Evolutionary conservation across 2,888 invertebrate genomes (phyloP).

Genomic region (Tetragnatha montana): DNA sequence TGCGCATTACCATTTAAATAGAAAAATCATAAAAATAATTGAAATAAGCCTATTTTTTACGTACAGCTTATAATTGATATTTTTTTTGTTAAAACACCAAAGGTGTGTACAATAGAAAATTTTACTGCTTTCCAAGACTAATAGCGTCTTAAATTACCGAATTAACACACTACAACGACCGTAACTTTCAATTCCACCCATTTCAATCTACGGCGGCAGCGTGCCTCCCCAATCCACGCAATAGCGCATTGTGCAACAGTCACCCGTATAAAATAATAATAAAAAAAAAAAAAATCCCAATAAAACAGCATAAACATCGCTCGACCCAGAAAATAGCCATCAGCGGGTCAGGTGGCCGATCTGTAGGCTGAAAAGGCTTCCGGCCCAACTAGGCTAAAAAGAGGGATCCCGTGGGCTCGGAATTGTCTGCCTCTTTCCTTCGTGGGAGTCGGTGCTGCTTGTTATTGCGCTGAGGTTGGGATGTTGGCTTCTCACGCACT

Average conservation of each 20-base stretch:
- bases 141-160: too few relatives aligned
- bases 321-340: constrained; percentile 8
- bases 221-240: background rate
- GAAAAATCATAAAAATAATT: too few relatives aligned
- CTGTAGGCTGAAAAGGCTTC: constrained; percentile 59
- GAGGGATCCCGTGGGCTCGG: constrained; percentile 10
- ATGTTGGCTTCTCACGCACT: constrained; percentile 6
- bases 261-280: background rate
- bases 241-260: background rate
- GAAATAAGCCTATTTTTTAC: too few relatives aligned
- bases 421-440: constrained; percentile 30
- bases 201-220: background rate
- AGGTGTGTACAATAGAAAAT: too few relatives aligned
- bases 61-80: too few relatives aligned
- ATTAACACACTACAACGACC: background rate
- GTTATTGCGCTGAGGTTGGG: background rate
- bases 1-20: too few relatives aligned
- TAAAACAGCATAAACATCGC: constrained; percentile 4
- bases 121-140: too few relatives aligned
- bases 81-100: too few relatives aligned
- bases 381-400: constrained; percentile 38
- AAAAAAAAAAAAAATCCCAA: background rate
- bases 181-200: background rate
- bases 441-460: constrained; percentile 38
- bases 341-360: constrained; percentile 19